Evolutionary conservation across 1,140 invertebrate species (phyloP).

Genomic region (Trachelipus rathkii): DNA sequence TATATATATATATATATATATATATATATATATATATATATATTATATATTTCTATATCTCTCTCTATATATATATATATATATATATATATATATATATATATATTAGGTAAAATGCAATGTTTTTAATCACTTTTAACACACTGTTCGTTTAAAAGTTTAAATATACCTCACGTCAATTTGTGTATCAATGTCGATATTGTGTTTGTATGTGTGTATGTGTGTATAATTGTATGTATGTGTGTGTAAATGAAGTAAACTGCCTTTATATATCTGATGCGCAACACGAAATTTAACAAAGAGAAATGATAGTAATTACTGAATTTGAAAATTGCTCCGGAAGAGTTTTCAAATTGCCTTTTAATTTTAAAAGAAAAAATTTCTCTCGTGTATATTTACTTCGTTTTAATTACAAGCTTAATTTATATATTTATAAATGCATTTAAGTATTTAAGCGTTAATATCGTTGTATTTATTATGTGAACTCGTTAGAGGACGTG

Average conservation of each 20-base stretch:
- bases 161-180: too few species aligned
- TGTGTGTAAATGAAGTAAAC: not conserved
- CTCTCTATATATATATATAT: not conserved
- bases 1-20: constrained; percentile 14
- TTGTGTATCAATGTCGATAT: too few species aligned
- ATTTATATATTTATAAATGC: not conserved
- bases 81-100: too few species aligned
- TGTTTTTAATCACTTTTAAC: too few species aligned
- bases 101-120: too few species aligned
- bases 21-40: constrained; percentile 18
- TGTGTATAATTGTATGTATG: not conserved
- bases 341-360: not conserved
- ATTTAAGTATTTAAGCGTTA: not conserved
- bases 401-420: not conserved
- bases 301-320: not conserved
- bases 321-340: not conserved
- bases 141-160: too few species aligned
- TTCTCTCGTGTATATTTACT: not conserved
- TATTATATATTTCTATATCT: not conserved
- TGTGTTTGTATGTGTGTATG: not conserved
- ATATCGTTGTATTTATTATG: too few species aligned
- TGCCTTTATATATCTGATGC: constrained; percentile 1
- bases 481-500: too few species aligned
- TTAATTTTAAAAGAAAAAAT: not conserved
- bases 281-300: not conserved